phyloP scores from a whole-genome alignment of 1,140 invertebrate genomes.

The Pristionchus pacificus region DNA sequence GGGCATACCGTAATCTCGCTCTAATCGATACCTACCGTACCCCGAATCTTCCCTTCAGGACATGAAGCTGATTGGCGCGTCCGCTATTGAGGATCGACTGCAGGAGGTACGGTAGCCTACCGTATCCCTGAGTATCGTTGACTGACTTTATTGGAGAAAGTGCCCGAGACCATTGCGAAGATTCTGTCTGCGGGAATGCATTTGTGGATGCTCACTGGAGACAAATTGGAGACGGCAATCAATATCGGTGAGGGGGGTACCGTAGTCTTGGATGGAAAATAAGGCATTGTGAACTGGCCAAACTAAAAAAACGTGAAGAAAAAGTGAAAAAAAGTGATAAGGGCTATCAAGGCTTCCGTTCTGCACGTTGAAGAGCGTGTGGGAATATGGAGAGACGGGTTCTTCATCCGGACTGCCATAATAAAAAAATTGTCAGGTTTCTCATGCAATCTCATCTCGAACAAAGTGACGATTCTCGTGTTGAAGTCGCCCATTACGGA shows the following conservation, averaged over 20 bases:
- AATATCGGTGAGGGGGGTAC: slow-evolving; percentile 68
- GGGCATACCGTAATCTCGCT: background rate
- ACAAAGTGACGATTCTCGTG: background rate
- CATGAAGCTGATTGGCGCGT: slow-evolving; percentile 78
- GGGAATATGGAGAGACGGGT: too few species aligned
- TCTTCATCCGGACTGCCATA: too few species aligned
- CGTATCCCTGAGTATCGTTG: slow-evolving; percentile 39
- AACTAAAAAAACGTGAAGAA: too few species aligned
- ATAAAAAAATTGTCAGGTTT: background rate
- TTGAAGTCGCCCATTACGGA: background rate
- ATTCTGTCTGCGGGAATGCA: slow-evolving; percentile 82
- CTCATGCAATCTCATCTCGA: background rate
- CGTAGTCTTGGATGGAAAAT: slow-evolving; percentile 75
- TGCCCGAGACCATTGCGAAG: slow-evolving; percentile 83
- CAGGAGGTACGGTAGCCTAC: slow-evolving; percentile 66
- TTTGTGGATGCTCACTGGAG: slow-evolving; percentile 94
- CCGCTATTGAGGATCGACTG: slow-evolving; percentile 91
- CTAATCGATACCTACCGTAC: background rate
- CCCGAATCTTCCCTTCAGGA: slow-evolving; percentile 71
- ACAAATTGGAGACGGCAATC: slow-evolving; percentile 95
- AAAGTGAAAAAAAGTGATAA: too few species aligned
- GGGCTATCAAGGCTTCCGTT: too few species aligned
- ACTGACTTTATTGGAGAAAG: slow-evolving; percentile 59
- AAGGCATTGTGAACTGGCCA: too few species aligned
- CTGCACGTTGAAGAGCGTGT: too few species aligned